Percentiles rank a stretch among this genome's conserved stretches.
Evolutionary conservation across 1,140 invertebrate species (phyloP).

Genomic region (Melanaphis sacchari): DNA sequence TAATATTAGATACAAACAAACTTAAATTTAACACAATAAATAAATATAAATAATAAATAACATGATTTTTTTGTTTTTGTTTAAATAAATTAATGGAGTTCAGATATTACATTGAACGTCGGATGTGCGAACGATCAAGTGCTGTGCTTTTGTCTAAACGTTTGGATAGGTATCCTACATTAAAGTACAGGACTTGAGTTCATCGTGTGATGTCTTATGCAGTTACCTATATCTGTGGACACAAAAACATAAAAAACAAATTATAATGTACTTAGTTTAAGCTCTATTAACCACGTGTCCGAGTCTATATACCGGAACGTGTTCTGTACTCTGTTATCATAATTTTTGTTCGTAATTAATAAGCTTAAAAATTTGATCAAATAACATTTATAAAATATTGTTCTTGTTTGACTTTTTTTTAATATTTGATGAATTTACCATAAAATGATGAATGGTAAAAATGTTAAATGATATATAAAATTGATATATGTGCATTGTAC

Average conservation of each 20-base stretch:
- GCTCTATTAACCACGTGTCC: slow-evolving; percentile 4
- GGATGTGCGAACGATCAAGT: background rate
- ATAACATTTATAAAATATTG: background rate
- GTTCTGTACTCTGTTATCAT: background rate
- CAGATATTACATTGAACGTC: background rate
- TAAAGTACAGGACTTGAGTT: slow-evolving; percentile 16
- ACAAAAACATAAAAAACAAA: slow-evolving; percentile 20
- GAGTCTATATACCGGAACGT: background rate
- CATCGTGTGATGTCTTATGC: background rate
- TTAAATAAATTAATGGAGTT: slow-evolving; percentile 24
- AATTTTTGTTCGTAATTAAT: background rate
- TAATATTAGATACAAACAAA: background rate
- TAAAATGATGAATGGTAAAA: too few species aligned
- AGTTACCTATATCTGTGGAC: background rate
- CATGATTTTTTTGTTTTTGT: background rate
- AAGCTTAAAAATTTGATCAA: background rate
- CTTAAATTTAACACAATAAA: slow-evolving; percentile 12
- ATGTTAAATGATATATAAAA: too few species aligned
- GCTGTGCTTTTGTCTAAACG: slow-evolving; percentile 14
- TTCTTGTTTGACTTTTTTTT: background rate
- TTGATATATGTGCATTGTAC: too few species aligned
- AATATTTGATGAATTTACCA: background rate
- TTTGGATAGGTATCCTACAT: background rate
- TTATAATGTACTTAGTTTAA: background rate
- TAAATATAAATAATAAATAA: slow-evolving; percentile 34